Base-by-base conservation (phyloP, 1,140 invertebrate genomes). In the Rhopalosiphum padi region DNA sequence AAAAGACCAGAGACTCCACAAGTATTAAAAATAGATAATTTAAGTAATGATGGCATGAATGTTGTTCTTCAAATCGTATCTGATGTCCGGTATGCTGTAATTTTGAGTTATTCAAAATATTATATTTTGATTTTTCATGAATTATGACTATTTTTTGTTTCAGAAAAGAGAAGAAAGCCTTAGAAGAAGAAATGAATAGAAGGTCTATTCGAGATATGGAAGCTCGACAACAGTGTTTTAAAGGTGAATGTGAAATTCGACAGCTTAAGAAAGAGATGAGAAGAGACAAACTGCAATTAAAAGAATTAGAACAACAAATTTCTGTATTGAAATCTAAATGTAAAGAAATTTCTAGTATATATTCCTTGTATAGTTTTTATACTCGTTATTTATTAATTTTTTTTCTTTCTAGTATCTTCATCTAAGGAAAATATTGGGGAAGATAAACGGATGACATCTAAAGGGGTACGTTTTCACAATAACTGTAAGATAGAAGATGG, bases 211-310 rank as follows among this genome's bases (percentile, higher is more conserved):
- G 91, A 86, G 91, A 93, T 55, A 93, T 93, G 91, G 91, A 93
- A 55, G 82, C 82, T 30, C 23, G 91, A 53, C 91, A 93, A 86
- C 91, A 93, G 86, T 93, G 91, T 86, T 93, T 86, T 53, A 93
- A 86, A 93, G 91, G 48, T 30, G 91, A 93, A 93, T 93, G 82
- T 93, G 91, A 93, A 93, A 93, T 93, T 51, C n/a, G 91, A 43
- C 91, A 93, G 30, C 37, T 93, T 92, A 93, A 93, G 21, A 93
- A 93, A 86, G 91, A 93, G 43, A 93, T 93, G 48, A 86, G 82
- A 93, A 93, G 37, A 85, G 91, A 93, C 8, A 86, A 93, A 86
- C 23, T 86, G 25, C 82, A 86, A 86, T 53, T 93, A 85, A 93
- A 86, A 93, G 51, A 53, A 85, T 85, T 93, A 41, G 91, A 93